A percentile compares a stretch with the other conserved stretches of the same genome.
Conservation (phyloP, 2,888 invertebrate species). For the Amiota communis region DNA sequence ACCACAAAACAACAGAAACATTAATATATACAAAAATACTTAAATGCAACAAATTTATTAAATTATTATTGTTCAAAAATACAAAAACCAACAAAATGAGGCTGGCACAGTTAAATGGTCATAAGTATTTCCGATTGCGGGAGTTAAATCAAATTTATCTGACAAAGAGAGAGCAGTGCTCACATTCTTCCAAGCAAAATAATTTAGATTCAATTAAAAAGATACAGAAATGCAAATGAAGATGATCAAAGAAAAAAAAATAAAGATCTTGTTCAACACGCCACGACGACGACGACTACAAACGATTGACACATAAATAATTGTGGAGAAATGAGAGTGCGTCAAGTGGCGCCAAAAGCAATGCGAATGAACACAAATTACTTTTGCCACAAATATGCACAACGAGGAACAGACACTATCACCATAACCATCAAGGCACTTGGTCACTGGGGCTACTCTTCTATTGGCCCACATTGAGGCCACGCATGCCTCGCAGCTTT, state of each 20-base stretch:
- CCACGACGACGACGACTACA: too few relatives aligned
- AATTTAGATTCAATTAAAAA: background rate
- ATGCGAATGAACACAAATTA: background rate
- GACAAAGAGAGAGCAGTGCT: too few relatives aligned
- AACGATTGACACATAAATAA: background rate
- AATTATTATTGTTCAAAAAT: background rate
- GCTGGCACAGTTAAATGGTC: background rate
- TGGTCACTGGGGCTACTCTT: background rate
- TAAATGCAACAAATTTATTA: background rate
- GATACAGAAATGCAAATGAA: background rate
- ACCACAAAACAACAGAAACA: background rate
- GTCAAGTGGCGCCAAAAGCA: conserved; percentile 19
- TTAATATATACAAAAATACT: background rate
- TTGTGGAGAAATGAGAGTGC: background rate
- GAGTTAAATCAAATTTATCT: too few relatives aligned
- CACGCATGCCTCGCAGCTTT: conserved; percentile 7
- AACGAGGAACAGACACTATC: background rate
- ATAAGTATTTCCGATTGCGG: background rate
- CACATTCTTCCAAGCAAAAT: too few relatives aligned
- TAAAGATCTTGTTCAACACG: background rate
- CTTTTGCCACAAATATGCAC: conserved; percentile 3
- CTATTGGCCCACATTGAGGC: conserved; percentile 17
- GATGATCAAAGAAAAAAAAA: background rate
- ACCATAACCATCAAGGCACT: background rate
- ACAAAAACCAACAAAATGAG: too few relatives aligned